Evolutionary conservation across 1,140 invertebrate species (phyloP), one percentile per base, ranked within the genome.

Genomic region (Panagrolaimus sp.): DNA sequence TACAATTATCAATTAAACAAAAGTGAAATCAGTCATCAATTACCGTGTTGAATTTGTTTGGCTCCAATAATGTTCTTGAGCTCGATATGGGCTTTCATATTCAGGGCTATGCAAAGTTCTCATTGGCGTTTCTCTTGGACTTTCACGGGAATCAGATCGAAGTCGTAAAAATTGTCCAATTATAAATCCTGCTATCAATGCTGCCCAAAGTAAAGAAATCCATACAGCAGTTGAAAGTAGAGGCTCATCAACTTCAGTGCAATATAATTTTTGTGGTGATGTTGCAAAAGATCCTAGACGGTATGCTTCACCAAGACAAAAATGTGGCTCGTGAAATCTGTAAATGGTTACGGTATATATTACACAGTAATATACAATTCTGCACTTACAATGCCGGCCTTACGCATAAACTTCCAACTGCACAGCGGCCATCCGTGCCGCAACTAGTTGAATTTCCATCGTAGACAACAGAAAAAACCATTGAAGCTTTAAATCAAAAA

Each of bases 111-210:
- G 32, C 32, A 38, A 38, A 38, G 2, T 38, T 38, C 32, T 2
- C 32, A 38, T 38, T 38, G 32, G 32, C 7, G 32, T 38, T 38
- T 38, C 32, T 38, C 32, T 38, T 38, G 32, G 32, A 38, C 32
- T 38, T 38, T 38, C 32, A 38, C 32, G 32, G 7, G 32, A 38
- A 38, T 38, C 8, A 28, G 52, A 21, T 5, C 52, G 52, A 17
- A 58, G 52, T 28, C 52, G 52, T 21, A 58, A 28, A 58, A 58
- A 58, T 21, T 58, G 52, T 21, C 52, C 52, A 58, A 58, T 58
- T 4, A 58, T 58, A 21, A 58, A 58, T 12, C 52, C 52, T n/a
- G 28, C n/a, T 8, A 58, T 26, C 52, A 58, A n/a, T 12, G 52
- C 52, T 28, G 28, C 10, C 52, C 52, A 58, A 12, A 58, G 52